Conservation (phyloP, 1,140 invertebrate species). For the Ostrea edulis region DNA sequence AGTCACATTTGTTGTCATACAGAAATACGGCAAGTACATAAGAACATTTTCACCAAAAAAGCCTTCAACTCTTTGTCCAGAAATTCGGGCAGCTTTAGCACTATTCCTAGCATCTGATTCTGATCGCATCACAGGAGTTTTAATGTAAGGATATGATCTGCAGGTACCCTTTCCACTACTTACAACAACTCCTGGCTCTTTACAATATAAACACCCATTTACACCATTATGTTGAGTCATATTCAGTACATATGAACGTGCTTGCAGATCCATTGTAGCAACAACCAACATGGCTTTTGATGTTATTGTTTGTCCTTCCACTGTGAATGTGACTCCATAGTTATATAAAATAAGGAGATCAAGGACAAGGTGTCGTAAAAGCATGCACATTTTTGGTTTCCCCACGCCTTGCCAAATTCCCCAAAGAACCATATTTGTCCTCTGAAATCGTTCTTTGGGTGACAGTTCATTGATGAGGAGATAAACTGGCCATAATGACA, state of each 20-base stretch:
- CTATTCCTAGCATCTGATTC: neutral
- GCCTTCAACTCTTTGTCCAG: neutral
- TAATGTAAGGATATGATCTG: neutral
- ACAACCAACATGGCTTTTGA: too few relatives aligned
- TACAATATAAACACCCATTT: slow-evolving; percentile 41
- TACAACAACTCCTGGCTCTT: slow-evolving; percentile 31
- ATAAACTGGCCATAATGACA: neutral
- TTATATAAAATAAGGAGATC: too few relatives aligned
- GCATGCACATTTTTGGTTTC: neutral
- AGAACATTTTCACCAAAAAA: slow-evolving; percentile 38
- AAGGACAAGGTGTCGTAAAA: neutral
- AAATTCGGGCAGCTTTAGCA: neutral
- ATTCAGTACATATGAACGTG: slow-evolving; percentile 41
- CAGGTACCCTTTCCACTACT: slow-evolving; percentile 24
- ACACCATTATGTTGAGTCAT: slow-evolving; percentile 45
- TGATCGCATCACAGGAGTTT: neutral
- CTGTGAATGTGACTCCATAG: too few relatives aligned
- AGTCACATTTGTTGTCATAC: slow-evolving; percentile 28
- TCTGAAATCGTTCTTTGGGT: neutral
- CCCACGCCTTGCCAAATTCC: neutral
- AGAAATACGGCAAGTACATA: slow-evolving; percentile 33
- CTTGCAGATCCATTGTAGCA: slow-evolving; percentile 50
- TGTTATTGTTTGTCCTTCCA: too few relatives aligned
- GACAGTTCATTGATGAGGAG: slow-evolving; percentile 1
- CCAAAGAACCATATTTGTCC: neutral